phyloP scores from a whole-genome alignment of 2,888 invertebrate genomes.

The Venusia cambrica region DNA sequence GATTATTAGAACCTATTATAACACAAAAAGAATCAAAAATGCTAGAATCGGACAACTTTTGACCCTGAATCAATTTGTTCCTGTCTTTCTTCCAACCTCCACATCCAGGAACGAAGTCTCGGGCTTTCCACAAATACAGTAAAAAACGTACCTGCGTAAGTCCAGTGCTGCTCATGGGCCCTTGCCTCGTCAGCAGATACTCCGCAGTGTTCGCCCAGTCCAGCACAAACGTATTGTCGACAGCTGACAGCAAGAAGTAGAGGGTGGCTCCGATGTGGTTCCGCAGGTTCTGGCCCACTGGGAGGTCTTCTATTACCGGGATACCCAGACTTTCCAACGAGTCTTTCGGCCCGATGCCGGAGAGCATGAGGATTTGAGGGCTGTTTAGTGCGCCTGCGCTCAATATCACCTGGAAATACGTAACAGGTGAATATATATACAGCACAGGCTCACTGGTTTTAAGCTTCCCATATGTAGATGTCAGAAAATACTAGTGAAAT shows the following conservation, averaged over 20 bases:
- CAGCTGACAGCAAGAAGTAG: conserved; percentile 63
- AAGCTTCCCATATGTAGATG: too few relatives aligned
- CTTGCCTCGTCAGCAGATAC: conserved; percentile 76
- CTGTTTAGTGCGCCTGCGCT: conserved; percentile 84
- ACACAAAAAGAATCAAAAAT: too few relatives aligned
- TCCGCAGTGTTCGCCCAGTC: conserved; percentile 80
- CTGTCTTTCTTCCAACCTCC: too few relatives aligned
- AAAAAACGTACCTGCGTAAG: conserved; percentile 76
- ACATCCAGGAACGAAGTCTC: too few relatives aligned
- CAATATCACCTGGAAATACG: conserved; percentile 71
- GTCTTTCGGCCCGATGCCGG: conserved; percentile 82
- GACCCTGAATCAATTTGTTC: too few relatives aligned
- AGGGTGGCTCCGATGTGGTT: conserved; percentile 83
- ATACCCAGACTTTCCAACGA: conserved; percentile 74
- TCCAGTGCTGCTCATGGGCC: conserved; percentile 83
- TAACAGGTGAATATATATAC: too few relatives aligned
- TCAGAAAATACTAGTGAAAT: too few relatives aligned
- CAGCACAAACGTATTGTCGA: conserved; percentile 69
- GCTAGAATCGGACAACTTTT: too few relatives aligned
- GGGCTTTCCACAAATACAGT: too few relatives aligned
- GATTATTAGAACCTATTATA: too few relatives aligned
- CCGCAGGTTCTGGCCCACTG: conserved; percentile 83
- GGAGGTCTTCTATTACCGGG: conserved; percentile 79
- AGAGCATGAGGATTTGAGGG: conserved; percentile 82
- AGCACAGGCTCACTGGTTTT: too few relatives aligned